Conservation (phyloP, 2,113 vertebrate genomes). For the Tyto alba region DNA sequence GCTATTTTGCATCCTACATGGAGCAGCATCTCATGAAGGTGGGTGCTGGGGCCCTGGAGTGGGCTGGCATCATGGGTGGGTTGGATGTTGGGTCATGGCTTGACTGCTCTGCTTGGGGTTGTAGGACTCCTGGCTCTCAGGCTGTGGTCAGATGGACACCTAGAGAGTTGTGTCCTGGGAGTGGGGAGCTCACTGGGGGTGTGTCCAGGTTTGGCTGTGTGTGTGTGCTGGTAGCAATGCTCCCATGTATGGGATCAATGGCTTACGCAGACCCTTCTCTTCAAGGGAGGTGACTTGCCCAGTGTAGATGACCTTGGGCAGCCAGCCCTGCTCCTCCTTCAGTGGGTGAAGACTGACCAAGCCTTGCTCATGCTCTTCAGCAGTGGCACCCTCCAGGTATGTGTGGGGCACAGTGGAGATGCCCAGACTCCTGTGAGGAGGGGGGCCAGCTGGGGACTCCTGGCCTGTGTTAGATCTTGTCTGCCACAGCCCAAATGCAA, state of each 20-base stretch:
- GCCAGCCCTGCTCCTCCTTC: conserved; percentile 82
- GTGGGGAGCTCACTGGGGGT: background rate
- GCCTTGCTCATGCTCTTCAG: conserved; percentile 97
- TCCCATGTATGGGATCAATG: background rate
- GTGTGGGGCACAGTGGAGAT: background rate
- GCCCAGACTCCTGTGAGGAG: background rate
- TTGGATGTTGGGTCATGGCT: background rate
- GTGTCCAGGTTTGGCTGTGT: background rate
- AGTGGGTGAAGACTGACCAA: conserved; percentile 97
- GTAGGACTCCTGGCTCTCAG: background rate
- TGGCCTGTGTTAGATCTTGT: background rate
- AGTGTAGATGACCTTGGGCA: conserved; percentile 74
- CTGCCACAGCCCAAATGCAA: background rate
- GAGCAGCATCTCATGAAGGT: conserved; percentile 97
- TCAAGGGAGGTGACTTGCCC: conserved; percentile 89
- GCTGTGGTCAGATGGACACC: background rate
- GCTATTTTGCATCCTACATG: conserved; percentile 94
- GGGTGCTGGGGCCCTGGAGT: background rate
- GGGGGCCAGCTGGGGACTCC: background rate
- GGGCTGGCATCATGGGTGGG: background rate
- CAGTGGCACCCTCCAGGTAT: conserved; percentile 91
- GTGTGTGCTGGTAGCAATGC: background rate
- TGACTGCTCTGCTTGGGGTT: background rate
- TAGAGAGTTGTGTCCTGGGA: background rate
- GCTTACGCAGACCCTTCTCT: background rate